A percentile compares a stretch with the other conserved stretches of the same genome.
These are phyloP conservation scores for Oryzias dopingdopingensis DNA, from an alignment of 2,797 vertebrate species.

Conservation along the genomic window DNA sequence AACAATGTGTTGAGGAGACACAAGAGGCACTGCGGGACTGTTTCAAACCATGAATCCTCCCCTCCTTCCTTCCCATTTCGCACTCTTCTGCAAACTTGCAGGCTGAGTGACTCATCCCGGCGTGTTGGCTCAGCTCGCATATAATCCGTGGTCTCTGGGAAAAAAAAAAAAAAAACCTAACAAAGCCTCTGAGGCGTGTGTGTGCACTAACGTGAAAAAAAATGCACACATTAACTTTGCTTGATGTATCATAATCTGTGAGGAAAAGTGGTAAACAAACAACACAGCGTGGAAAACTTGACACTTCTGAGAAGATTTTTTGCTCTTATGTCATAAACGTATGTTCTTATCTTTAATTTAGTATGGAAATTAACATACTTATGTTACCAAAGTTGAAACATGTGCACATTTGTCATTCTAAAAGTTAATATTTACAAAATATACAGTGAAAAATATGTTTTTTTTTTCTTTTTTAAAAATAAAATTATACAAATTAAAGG, in stretches of 20 bases:
- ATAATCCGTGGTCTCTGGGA: conserved; percentile 54
- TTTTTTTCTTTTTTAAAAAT: too few species aligned
- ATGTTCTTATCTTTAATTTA: background rate
- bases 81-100: conserved; percentile 81
- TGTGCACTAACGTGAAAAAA: conserved; percentile 13
- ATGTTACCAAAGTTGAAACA: too few species aligned
- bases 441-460: too few species aligned
- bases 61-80: conserved; percentile 55
- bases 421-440: too few species aligned
- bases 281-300: too few species aligned
- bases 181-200: conserved; percentile 27
- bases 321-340: background rate
- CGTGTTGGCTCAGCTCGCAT: conserved; percentile 67
- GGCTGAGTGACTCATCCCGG: conserved; percentile 82
- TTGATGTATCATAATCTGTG: background rate
- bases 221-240: conserved; percentile 13
- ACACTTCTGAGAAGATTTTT: background rate
- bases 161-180: conserved; percentile 30
- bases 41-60: conserved; percentile 37
- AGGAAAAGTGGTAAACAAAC: background rate
- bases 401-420: too few species aligned
- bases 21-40: conserved; percentile 55
- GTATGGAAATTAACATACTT: too few species aligned
- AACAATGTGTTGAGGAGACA: conserved; percentile 41
- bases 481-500: too few species aligned